Percentiles rank a stretch among this genome's conserved stretches.
phyloP scores from a whole-genome alignment of 37 sponge, comb jelly and placozoan species.

The Amphimedon queenslandica region DNA sequence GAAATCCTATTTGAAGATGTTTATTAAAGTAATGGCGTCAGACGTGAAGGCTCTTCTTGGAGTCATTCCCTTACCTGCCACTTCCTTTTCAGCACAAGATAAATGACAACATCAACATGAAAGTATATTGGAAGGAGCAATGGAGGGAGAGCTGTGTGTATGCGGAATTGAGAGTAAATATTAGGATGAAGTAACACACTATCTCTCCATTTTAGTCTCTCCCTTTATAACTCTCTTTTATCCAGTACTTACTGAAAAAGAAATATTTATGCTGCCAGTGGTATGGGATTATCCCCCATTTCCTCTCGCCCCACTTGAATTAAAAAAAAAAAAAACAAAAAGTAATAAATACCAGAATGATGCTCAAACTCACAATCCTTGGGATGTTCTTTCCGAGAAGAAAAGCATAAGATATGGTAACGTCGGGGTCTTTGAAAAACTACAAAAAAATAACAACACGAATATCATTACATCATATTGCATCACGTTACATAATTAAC shows the following conservation, averaged over 20 bases:
- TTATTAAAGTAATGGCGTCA: no score
- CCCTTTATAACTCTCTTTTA: no score
- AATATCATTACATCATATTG: no score
- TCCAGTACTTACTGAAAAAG: conserved; percentile 49
- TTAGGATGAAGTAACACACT: no score
- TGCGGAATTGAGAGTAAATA: conserved; percentile 40
- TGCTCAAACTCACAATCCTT: conserved; percentile 14
- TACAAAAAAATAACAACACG: no score
- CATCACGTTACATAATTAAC: no score
- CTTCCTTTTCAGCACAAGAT: conserved; percentile 27
- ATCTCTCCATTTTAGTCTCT: no score
- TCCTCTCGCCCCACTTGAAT: conserved; percentile 58
- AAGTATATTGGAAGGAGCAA: conserved; percentile 80
- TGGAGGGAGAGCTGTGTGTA: conserved; percentile 75
- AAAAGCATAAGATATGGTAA: conserved; percentile 67
- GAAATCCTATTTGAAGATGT: conserved; percentile 44
- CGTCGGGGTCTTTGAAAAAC: conserved; percentile 81
- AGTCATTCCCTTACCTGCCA: no score
- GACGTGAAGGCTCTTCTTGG: no score
- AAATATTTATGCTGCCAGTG: conserved; percentile 76
- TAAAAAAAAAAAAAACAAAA: no score
- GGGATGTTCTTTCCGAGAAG: conserved; percentile 72
- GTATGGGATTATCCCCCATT: conserved; percentile 61
- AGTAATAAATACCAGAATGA: neutral
- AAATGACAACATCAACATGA: conserved; percentile 65